Base-by-base conservation (phyloP, 2,888 invertebrate genomes). In the Dicyrtomina minuta region DNA sequence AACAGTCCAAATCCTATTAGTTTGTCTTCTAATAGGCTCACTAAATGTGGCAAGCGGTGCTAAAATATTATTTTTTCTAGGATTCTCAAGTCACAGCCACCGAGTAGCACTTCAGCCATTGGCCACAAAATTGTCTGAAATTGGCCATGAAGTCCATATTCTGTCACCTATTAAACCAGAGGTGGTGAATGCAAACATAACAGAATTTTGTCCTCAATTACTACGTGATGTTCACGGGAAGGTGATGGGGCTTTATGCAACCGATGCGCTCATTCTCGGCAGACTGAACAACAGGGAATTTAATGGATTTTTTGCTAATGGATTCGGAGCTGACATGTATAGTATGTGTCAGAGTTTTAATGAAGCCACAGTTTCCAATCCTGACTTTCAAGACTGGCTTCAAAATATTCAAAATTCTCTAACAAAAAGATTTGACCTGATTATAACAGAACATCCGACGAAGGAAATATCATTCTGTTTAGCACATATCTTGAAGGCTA, bases 11-110 rank as follows among this genome's bases (percentile, higher is more conserved):
- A n/a, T n/a, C n/a, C n/a, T n/a, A n/a, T n/a, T n/a, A n/a, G n/a
- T n/a, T n/a, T n/a, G n/a, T n/a, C n/a, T n/a, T n/a, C n/a, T n/a
- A n/a, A n/a, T 8, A 33, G 33, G 3, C 33, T 33, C 33, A 8
- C 8, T 33, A 33, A 33, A 33, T 8, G 33, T 8, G 33, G 33
- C 8, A 3, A 3, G 8, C 4, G 33, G 27, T n/a, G 33, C 26
- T 13, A 62, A 62, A 13, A 51, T 62, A 12, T 26, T 62, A 2
- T 62, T 49, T 46, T 51, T 51, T 8, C n/a, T 24, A 20, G 51
- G 12, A 2, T 26, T 26, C 8, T n/a, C 24, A 8, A 60, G 41
- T 20, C 22, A 27, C 33, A 62, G 62, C 33, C 62, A 62, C 15
- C 51, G 49, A 2, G n/a, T 17, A 2, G 26, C 33, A 8, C 17